phyloP scores from a whole-genome alignment of 2,797 vertebrate species.

The Acipenser ruthenus region DNA sequence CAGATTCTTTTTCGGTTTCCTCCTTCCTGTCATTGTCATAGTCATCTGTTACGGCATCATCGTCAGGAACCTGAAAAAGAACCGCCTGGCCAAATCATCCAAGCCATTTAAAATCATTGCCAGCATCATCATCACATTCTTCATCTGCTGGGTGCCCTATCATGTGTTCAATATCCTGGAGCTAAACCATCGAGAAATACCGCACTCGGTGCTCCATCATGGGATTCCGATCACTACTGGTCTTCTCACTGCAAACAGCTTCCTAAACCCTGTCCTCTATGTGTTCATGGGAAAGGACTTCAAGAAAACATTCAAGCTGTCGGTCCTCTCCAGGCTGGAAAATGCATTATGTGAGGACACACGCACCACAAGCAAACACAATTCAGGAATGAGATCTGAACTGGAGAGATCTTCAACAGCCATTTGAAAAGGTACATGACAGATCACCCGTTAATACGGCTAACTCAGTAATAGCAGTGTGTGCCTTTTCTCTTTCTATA shows the following conservation, averaged over 20 bases:
- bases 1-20: constrained; percentile 49
- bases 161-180: constrained; percentile 55
- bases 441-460: no score
- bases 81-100: constrained; percentile 54
- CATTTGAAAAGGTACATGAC: no score
- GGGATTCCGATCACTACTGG: no score
- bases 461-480: no score
- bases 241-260: constrained; percentile 35
- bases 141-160: constrained; percentile 64
- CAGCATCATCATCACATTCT: constrained; percentile 60
- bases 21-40: constrained; percentile 51
- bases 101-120: constrained; percentile 61
- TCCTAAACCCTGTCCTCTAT: constrained; percentile 67
- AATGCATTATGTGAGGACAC: constrained; percentile 61
- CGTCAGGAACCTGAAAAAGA: constrained; percentile 44
- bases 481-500: no score
- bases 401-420: no score
- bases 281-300: constrained; percentile 73
- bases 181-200: constrained; percentile 22
- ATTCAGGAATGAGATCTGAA: not conserved
- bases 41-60: constrained; percentile 52
- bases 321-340: constrained; percentile 53
- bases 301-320: constrained; percentile 53
- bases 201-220: no score
- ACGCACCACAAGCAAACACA: constrained; percentile 34